Conservation (phyloP, 1,140 invertebrate species). For the Kradibia gibbosae region DNA sequence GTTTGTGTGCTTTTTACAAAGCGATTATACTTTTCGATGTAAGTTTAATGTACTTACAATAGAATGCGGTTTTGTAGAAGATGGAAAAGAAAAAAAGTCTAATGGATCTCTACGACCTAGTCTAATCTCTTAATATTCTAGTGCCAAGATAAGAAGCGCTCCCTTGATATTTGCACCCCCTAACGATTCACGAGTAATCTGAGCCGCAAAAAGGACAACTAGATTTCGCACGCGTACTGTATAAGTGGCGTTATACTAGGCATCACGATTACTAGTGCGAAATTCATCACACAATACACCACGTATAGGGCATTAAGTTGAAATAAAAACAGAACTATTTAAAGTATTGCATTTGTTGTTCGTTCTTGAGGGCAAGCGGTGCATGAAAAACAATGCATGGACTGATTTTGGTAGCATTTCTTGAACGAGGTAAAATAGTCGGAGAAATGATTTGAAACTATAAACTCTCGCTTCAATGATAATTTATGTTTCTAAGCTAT, state of each 20-base stretch:
- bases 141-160: constrained; percentile 66
- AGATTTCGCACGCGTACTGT: constrained; percentile 45
- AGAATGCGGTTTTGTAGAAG: not conserved
- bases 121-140: constrained; percentile 65
- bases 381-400: not conserved
- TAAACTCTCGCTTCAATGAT: not conserved
- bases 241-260: constrained; percentile 60
- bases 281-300: constrained; percentile 34
- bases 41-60: not conserved
- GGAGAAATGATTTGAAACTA: not conserved
- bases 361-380: not conserved
- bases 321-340: constrained; percentile 28
- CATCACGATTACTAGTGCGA: not conserved
- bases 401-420: not conserved
- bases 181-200: constrained; percentile 71
- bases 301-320: constrained; percentile 20
- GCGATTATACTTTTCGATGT: not conserved
- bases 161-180: constrained; percentile 54
- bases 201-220: constrained; percentile 71
- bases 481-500: not conserved
- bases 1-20: too few species aligned
- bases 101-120: not conserved
- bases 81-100: constrained; percentile 12
- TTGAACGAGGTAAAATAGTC: not conserved
- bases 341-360: not conserved